Conservation (phyloP, 2,888 invertebrate species). For the Stenoptilia bipunctidactyla region DNA sequence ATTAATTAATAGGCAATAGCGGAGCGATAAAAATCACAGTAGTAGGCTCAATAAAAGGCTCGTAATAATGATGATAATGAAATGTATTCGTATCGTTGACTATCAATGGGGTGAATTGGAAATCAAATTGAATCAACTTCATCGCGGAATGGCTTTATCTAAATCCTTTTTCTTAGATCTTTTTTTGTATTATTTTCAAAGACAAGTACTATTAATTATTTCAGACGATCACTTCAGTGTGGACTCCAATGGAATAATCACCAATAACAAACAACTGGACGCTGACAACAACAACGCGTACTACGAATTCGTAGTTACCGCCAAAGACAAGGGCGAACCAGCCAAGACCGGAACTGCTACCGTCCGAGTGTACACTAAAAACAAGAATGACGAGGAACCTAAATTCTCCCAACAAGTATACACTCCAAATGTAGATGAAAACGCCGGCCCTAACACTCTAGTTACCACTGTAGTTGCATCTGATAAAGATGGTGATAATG, state of each 20-base stretch:
- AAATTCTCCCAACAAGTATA: constrained; percentile 97
- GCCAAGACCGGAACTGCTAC: constrained; percentile 93
- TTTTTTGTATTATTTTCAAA: too few species aligned
- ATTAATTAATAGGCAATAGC: too few species aligned
- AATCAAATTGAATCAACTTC: too few species aligned
- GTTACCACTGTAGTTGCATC: constrained; percentile 97
- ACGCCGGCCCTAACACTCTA: constrained; percentile 93
- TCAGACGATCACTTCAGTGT: constrained; percentile 95
- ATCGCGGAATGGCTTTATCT: too few species aligned
- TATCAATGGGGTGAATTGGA: too few species aligned
- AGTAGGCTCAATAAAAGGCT: too few species aligned
- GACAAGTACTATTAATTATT: too few species aligned
- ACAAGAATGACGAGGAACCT: constrained; percentile 97
- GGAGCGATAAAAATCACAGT: too few species aligned
- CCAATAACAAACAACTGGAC: constrained; percentile 92
- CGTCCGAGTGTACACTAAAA: constrained; percentile 96
- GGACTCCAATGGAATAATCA: constrained; percentile 92
- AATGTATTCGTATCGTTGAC: too few species aligned
- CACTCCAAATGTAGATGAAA: constrained; percentile 96
- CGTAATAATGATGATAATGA: too few species aligned
- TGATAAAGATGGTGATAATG: constrained; percentile 97
- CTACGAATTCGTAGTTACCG: constrained; percentile 94
- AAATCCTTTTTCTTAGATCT: too few species aligned
- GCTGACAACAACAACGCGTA: constrained; percentile 97
- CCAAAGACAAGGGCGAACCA: constrained; percentile 95